A percentile compares a stretch with the other conserved stretches of the same genome.
phyloP scores from a whole-genome alignment of 2,888 invertebrate species.

The Drosophila yooni region DNA sequence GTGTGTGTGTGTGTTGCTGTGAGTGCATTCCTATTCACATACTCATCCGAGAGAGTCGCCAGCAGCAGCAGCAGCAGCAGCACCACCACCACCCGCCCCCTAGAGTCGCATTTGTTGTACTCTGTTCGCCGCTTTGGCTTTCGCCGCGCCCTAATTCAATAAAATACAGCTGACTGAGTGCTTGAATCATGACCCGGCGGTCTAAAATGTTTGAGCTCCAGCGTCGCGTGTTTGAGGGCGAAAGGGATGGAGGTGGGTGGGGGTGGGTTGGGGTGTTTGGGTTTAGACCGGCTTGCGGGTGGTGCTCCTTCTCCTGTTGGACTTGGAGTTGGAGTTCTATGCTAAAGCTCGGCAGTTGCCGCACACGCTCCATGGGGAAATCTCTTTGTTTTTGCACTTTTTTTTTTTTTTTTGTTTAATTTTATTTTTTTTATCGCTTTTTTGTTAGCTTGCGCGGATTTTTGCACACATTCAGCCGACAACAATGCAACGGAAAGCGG shows the following conservation, averaged over 20 bases:
- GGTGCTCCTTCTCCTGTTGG: neutral
- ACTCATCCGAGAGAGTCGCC: slow-evolving; percentile 1
- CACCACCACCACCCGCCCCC: slow-evolving; percentile 30
- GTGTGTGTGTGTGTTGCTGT: slow-evolving; percentile 6
- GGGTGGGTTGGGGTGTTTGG: neutral
- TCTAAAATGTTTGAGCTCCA: slow-evolving; percentile 73
- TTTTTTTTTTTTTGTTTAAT: slow-evolving; percentile 4
- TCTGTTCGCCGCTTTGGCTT: slow-evolving; percentile 29
- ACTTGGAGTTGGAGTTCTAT: slow-evolving; percentile 13
- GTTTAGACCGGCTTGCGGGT: neutral
- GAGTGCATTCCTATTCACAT: slow-evolving; percentile 38
- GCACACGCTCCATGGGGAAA: slow-evolving; percentile 73
- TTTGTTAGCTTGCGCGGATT: slow-evolving; percentile 43
- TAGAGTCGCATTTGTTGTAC: slow-evolving; percentile 68
- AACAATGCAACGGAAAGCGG: slow-evolving; percentile 54
- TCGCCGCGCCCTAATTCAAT: slow-evolving; percentile 70
- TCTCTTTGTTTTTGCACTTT: slow-evolving; percentile 60
- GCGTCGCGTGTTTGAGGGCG: slow-evolving; percentile 30
- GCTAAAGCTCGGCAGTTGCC: slow-evolving; percentile 61
- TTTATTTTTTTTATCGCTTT: slow-evolving; percentile 9
- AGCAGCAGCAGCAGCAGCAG: neutral
- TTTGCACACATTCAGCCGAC: slow-evolving; percentile 36
- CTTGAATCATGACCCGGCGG: slow-evolving; percentile 79
- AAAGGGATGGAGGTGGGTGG: neutral
- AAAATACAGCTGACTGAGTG: slow-evolving; percentile 79